Evolutionary conservation across 2,113 vertebrate genomes (phyloP).

Genomic region (Bostrychus sinensis): DNA sequence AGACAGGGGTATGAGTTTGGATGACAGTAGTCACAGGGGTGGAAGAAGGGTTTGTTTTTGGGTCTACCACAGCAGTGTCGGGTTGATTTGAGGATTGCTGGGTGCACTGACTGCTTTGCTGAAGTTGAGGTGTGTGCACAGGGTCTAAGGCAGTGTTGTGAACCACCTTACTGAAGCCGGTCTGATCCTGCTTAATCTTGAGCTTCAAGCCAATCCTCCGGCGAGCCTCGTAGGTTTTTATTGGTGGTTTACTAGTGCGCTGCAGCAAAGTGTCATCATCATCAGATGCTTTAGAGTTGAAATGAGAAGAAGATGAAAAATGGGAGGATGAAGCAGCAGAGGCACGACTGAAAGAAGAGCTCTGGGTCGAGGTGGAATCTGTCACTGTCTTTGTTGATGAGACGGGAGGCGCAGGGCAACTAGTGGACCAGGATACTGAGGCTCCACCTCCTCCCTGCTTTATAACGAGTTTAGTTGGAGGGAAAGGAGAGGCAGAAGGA

Average conservation of each 20-base stretch:
- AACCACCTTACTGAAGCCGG: conserved; percentile 90
- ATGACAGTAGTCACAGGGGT: conserved; percentile 61
- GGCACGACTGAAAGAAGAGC: conserved; percentile 55
- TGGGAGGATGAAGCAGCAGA: conserved; percentile 39
- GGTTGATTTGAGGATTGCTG: conserved; percentile 44
- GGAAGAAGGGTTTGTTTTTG: conserved; percentile 47
- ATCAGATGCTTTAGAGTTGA: conserved; percentile 49
- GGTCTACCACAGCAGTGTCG: conserved; percentile 27
- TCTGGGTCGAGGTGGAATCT: conserved; percentile 39
- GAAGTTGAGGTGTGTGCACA: conserved; percentile 79
- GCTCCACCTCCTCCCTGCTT: conserved; percentile 88
- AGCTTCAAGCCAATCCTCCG: conserved; percentile 91
- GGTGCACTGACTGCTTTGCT: conserved; percentile 50
- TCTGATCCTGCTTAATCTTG: conserved; percentile 94
- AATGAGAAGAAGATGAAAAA: conserved; percentile 38
- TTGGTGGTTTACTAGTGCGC: conserved; percentile 87
- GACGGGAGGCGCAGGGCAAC: conserved; percentile 69
- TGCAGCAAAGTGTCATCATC: conserved; percentile 88
- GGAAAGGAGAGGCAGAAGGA: conserved; percentile 58
- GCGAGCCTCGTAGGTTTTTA: conserved; percentile 94
- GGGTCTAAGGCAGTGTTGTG: conserved; percentile 94
- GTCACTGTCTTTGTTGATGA: conserved; percentile 31
- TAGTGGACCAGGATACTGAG: conserved; percentile 89
- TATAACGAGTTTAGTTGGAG: conserved; percentile 90
- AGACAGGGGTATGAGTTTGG: conserved; percentile 74